Evolutionary conservation across 2,797 vertebrate genomes (phyloP).

Genomic region (Anguilla pacifica): DNA sequence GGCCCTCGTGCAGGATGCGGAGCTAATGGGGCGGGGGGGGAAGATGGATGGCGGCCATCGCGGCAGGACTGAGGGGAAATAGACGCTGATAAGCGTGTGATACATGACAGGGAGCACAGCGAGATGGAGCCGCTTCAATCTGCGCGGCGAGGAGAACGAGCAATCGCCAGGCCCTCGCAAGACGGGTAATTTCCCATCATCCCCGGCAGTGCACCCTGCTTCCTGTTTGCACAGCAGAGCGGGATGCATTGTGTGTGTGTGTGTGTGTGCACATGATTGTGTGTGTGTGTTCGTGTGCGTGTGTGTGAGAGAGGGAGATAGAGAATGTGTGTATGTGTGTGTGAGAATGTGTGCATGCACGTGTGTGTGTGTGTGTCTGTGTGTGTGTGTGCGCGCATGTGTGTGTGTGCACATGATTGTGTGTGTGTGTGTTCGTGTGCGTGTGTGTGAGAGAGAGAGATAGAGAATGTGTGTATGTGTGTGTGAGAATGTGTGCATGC

Average conservation of each 20-base stretch:
- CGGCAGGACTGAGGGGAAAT: conserved; percentile 42
- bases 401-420: conserved; percentile 23
- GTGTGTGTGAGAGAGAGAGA: conserved; percentile 24
- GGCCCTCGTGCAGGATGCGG: not conserved
- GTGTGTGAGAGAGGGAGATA: not conserved
- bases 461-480: not conserved
- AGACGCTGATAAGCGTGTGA: conserved; percentile 55
- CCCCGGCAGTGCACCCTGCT: conserved; percentile 45
- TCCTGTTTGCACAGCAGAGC: conserved; percentile 50
- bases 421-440: conserved; percentile 35
- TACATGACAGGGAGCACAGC: conserved; percentile 61
- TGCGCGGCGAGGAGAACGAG: conserved; percentile 50
- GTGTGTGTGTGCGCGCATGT: not conserved
- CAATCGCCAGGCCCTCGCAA: conserved; percentile 59
- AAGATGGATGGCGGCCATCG: conserved; percentile 43
- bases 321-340: not conserved
- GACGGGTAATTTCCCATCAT: conserved; percentile 65
- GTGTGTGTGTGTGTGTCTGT: not conserved
- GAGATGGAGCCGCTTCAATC: conserved; percentile 49
- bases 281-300: not conserved
- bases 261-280: not conserved
- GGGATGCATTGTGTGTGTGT: not conserved
- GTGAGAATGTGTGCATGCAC: not conserved
- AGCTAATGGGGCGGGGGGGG: conserved; percentile 30
- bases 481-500: not conserved